Evolutionary conservation across 2,888 invertebrate species (phyloP), one percentile per base, ranked within the genome.

Genomic region (Drosophila anomalata): DNA sequence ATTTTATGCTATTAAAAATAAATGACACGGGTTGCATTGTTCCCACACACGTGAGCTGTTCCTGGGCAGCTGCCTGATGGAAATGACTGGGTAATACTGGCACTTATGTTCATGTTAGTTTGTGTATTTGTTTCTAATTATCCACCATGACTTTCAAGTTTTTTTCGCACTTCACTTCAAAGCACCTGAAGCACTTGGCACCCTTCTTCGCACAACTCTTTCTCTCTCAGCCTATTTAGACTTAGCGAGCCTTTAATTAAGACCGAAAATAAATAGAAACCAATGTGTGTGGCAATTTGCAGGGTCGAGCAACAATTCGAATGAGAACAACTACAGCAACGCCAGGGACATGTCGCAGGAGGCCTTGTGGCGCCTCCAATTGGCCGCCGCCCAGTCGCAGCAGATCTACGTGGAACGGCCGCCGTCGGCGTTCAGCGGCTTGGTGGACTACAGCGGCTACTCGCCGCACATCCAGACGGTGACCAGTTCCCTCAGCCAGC

Each of bases 281-380:
- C 29, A 42, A 39, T 39, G 39, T 39, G 14, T 39, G 14, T 7
- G 39, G 39, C 14, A 14, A 60, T 47, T 62, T 67, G 33, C 61
- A 51, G 61, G 71, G 75, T 81, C 72, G 48, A 77, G 57, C 72
- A 69, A 48, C 41, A 75, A 73, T 63, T 65, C 83, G 31, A 88
- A 82, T 59, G 90, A 90, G 78, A 90, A 90, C 59, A 90, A 89
- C 88, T 90, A 90, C 41, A 86, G 88, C 67, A 90, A 89, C 63
- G 81, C 90, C 55, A 77, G 87, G 51, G 88, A 88, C 66, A 73
- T 89, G 46, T 87, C 84, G 29, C 90, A 90, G 76, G 90, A 90
- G 60, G 90, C 90, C 3, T 76, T 90, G 44, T 90, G 90, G 90
- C 86, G 87, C 11, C 78, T 90, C 12, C 90, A 90, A 59, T 63